phyloP scores from a whole-genome alignment of 1,140 invertebrate species.

The Aphis craccivora region DNA sequence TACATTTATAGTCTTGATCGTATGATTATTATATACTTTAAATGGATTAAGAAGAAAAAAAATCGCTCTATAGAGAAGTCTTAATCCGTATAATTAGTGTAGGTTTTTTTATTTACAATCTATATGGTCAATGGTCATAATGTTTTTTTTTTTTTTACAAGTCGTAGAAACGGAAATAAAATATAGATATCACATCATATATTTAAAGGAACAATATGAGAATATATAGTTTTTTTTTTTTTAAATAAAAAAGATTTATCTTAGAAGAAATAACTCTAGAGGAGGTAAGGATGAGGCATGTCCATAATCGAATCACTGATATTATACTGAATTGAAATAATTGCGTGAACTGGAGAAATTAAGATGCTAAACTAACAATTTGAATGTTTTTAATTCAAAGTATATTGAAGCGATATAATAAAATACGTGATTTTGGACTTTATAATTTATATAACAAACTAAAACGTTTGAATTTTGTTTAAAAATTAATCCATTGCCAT shows the following conservation, averaged over 20 bases:
- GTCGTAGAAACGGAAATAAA: not conserved
- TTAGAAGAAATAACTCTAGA: not conserved
- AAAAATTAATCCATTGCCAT: not conserved
- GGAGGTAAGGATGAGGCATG: not conserved
- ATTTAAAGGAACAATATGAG: not conserved
- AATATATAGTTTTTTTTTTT: not conserved
- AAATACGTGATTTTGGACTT: not conserved
- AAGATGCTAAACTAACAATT: not conserved
- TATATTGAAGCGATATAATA: not conserved
- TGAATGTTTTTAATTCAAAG: not conserved
- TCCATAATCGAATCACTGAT: not conserved
- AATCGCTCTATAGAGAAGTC: not conserved
- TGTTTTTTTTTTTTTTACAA: not conserved
- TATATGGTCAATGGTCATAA: not conserved
- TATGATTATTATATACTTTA: not conserved
- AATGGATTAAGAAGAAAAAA: not conserved
- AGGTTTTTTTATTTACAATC: not conserved
- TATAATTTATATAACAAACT: not conserved
- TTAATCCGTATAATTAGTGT: not conserved
- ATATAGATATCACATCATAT: not conserved
- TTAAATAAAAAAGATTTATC: not conserved
- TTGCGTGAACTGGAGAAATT: not conserved
- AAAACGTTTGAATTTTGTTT: not conserved
- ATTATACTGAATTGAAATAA: not conserved
- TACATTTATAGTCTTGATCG: not conserved